Evolutionary conservation across 2,888 invertebrate species (phyloP).

Genomic region (Peribatodes rhomboidaria): DNA sequence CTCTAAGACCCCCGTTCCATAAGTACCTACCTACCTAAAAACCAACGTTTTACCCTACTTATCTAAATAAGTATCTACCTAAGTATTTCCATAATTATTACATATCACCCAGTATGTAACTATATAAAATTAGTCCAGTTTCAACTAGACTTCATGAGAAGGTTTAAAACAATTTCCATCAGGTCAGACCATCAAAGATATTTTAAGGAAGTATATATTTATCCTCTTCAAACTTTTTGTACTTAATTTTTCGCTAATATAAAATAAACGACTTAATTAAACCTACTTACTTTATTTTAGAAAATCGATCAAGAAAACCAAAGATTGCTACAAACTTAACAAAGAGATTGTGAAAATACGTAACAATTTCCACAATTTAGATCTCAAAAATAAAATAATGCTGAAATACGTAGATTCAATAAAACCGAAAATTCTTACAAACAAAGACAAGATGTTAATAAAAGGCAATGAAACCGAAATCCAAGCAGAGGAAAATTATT

Average conservation of each 20-base stretch:
- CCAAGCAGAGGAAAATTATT: conserved; percentile 54
- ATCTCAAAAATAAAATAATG: conserved; percentile 67
- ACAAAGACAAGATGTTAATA: conserved; percentile 48
- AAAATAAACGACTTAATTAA: neutral
- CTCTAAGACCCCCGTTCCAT: too few species aligned
- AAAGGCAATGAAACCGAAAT: conserved; percentile 52
- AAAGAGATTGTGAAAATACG: conserved; percentile 70
- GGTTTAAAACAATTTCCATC: too few species aligned
- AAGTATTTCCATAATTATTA: too few species aligned
- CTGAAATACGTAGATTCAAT: conserved; percentile 56
- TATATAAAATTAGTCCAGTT: too few species aligned
- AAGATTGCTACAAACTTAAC: conserved; percentile 60
- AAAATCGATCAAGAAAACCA: conserved; percentile 60
- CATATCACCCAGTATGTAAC: too few species aligned
- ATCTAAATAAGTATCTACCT: too few species aligned
- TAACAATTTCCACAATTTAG: conserved; percentile 64
- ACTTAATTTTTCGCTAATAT: neutral
- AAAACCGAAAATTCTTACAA: conserved; percentile 48
- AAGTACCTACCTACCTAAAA: too few species aligned
- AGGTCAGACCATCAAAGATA: too few species aligned
- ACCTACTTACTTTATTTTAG: conserved; percentile 56
- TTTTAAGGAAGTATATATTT: too few species aligned
- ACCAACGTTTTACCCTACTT: too few species aligned
- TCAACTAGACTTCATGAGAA: too few species aligned
- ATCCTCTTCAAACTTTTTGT: neutral